Evolutionary conservation across 2,113 vertebrate species (phyloP).

Genomic region (Marcusenius ussheri): DNA sequence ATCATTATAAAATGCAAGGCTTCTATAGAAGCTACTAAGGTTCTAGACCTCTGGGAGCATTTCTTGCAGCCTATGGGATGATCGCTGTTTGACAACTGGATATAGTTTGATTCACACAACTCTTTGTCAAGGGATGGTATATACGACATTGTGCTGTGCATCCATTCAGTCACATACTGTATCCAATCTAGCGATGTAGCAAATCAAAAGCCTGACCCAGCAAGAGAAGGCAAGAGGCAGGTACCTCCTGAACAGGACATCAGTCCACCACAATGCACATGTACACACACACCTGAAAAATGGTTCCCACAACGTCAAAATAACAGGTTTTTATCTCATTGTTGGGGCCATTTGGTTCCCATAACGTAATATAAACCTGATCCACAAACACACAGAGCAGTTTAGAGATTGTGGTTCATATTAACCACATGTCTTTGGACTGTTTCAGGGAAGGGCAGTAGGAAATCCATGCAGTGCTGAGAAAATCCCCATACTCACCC

Average conservation of each 20-base stretch:
- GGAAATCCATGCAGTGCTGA: neutral
- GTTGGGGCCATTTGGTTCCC: no score
- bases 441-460: neutral
- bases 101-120: neutral
- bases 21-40: neutral
- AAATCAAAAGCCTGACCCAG: neutral
- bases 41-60: neutral
- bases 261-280: neutral
- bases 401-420: neutral
- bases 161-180: neutral
- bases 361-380: no score
- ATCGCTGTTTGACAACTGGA: neutral
- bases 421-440: neutral
- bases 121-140: neutral
- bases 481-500: neutral
- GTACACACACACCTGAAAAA: neutral
- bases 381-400: neutral
- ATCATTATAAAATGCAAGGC: neutral
- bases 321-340: no score
- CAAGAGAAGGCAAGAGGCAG: neutral
- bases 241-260: neutral
- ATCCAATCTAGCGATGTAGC: neutral
- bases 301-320: no score
- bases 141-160: neutral
- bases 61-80: neutral